phyloP scores from a whole-genome alignment of 2,113 vertebrate species.

The Hipposideros armiger region DNA sequence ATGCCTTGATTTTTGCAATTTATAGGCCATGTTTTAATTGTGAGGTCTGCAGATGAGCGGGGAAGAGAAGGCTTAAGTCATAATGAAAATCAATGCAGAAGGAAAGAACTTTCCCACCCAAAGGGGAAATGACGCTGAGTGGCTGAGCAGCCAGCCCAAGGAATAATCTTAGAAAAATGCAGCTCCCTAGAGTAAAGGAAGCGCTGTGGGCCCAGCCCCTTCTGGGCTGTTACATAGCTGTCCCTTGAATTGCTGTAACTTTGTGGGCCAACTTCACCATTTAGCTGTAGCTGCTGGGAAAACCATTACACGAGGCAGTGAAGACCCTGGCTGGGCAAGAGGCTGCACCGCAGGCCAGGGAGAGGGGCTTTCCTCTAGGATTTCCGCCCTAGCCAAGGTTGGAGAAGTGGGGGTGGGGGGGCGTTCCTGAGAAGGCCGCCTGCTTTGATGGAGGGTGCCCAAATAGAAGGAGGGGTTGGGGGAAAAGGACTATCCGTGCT shows the following conservation, averaged over 20 bases:
- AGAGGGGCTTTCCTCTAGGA: neutral
- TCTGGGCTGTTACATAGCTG: conserved; percentile 80
- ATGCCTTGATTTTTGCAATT: conserved; percentile 19
- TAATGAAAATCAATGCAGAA: conserved; percentile 79
- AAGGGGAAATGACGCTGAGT: conserved; percentile 88
- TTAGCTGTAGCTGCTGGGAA: conserved; percentile 52
- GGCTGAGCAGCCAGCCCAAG: conserved; percentile 85
- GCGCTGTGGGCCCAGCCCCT: conserved; percentile 82
- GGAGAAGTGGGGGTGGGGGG: fast-evolving
- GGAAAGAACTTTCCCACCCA: conserved; percentile 88
- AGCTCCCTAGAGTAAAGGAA: conserved; percentile 87
- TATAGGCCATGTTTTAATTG: neutral
- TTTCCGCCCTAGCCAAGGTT: neutral
- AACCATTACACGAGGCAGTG: neutral
- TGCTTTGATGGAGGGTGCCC: neutral
- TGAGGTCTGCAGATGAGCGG: neutral
- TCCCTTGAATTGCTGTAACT: conserved; percentile 68
- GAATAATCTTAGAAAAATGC: conserved; percentile 90
- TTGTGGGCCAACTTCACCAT: conserved; percentile 65
- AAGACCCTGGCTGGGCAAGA: neutral
- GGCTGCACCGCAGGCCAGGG: neutral
- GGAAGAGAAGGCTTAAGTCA: conserved; percentile 79
- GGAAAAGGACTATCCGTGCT: neutral
- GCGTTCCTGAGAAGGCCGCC: neutral
- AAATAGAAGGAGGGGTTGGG: neutral